Evolutionary conservation across 1,140 invertebrate species (phyloP).

Genomic region (Drosophila virilis): DNA sequence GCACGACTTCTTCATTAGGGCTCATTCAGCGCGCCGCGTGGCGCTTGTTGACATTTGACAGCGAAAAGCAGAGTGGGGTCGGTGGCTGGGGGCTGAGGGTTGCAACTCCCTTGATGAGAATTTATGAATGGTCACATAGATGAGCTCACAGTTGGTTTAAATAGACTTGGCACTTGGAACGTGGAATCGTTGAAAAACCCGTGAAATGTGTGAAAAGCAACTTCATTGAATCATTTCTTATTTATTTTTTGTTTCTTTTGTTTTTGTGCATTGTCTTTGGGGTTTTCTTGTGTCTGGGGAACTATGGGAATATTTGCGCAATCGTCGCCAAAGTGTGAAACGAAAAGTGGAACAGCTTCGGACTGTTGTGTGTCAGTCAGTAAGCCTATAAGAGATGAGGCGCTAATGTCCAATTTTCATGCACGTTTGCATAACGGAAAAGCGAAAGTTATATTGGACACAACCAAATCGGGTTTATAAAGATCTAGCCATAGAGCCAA

Average conservation of each 20-base stretch:
- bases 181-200: slow-evolving; percentile 41
- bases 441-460: slow-evolving; percentile 68
- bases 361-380: not conserved
- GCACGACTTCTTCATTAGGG: slow-evolving; percentile 68
- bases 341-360: slow-evolving; percentile 53
- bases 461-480: slow-evolving; percentile 28
- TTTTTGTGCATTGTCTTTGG: slow-evolving; percentile 5
- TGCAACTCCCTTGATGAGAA: slow-evolving; percentile 64
- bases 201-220: slow-evolving; percentile 71
- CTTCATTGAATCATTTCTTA: slow-evolving; percentile 58
- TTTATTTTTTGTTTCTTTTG: slow-evolving; percentile 49
- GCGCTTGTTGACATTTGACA: slow-evolving; percentile 79
- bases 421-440: slow-evolving; percentile 69
- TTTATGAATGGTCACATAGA: slow-evolving; percentile 58
- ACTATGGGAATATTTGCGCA: not conserved
- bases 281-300: slow-evolving; percentile 6
- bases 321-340: slow-evolving; percentile 65
- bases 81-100: not conserved
- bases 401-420: slow-evolving; percentile 74
- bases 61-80: not conserved
- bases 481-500: slow-evolving; percentile 10
- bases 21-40: slow-evolving; percentile 73
- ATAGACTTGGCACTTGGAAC: slow-evolving; percentile 40
- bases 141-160: slow-evolving; percentile 52
- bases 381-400: slow-evolving; percentile 68